Base-by-base conservation (phyloP, 2,888 invertebrate genomes). In the Rosalia funebris region DNA sequence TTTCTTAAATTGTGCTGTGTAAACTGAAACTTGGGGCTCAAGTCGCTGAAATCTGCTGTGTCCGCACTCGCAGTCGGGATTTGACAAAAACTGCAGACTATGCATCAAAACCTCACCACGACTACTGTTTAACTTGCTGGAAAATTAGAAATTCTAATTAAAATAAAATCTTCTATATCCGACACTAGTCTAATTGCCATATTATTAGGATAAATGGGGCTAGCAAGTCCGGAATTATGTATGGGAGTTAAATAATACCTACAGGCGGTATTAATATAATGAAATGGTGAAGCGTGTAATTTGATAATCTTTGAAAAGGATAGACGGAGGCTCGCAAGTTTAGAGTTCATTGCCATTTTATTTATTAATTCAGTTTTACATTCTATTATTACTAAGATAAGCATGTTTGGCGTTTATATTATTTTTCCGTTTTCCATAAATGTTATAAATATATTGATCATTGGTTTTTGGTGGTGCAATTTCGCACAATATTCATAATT, bases 21-120 rank as follows among this genome's bases (percentile, higher is more conserved):
- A 64, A 65, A 65, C 63, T 63, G 63, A 62, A 66, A 65, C 44
- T 57, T 14, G 45, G 45, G 53, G 42, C 57, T 61, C 62, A 59
- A 63, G 63, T 63, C 59, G 65, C 62, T 62, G 63, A 69, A 69
- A 65, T 67, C 61, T 62, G 69, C 68, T 66, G 62, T 60, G 66
- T 68, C 63, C 66, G 70, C 71, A 65, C 63, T 66, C 70, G 16
- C 46, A 53, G 61, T 56, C 65, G 63, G 63, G 61, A 63, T 69
- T 58, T 56, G 53, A 63, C 70, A 71, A 73, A 73, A 73, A 73
- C 65, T 70, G 69, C 70, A 63, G 66, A 72, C 62, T 68, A 65
- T 71, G 68, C 71, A 72, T 71, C 69, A 71, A 70, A 73, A 72
- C 72, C 68, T 71, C 72, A 65, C 65, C 71, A 64, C 64, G 63